Evolutionary conservation across 2,888 invertebrate species (phyloP).

Genomic region (Zonitis immaculata): DNA sequence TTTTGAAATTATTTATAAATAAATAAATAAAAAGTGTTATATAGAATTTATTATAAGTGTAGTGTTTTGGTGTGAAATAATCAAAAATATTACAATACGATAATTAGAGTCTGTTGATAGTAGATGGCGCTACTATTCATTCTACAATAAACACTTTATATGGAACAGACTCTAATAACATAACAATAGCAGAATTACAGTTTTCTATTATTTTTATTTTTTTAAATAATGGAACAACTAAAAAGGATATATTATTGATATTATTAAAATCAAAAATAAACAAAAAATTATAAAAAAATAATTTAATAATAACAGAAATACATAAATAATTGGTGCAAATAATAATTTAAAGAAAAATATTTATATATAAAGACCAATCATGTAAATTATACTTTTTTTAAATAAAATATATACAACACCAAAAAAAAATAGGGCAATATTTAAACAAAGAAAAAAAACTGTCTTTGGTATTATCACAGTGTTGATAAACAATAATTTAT

Average conservation of each 20-base stretch:
- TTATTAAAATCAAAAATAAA: constrained; percentile 14
- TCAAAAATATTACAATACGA: no score
- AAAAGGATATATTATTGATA: no score
- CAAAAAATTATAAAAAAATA: constrained; percentile 24
- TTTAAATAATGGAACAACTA: no score
- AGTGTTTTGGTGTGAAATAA: no score
- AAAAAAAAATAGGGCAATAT: constrained; percentile 16
- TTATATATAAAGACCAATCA: constrained; percentile 13
- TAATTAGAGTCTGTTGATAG: no score
- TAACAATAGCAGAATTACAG: no score
- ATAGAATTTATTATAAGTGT: no score
- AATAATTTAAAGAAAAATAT: constrained; percentile 17
- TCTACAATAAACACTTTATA: no score
- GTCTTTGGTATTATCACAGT: constrained; percentile 15
- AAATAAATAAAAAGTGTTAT: neutral
- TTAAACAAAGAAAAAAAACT: neutral
- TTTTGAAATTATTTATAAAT: neutral
- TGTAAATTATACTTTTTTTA: constrained; percentile 25
- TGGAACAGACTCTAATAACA: no score
- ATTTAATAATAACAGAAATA: constrained; percentile 29
- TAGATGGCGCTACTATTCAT: no score
- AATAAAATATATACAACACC: constrained; percentile 24
- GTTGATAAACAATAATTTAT: neutral
- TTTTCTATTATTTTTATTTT: no score
- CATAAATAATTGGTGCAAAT: constrained; percentile 12